Evolutionary conservation across 2,113 vertebrate genomes (phyloP).

Genomic region (Notarius lentiginosus): DNA sequence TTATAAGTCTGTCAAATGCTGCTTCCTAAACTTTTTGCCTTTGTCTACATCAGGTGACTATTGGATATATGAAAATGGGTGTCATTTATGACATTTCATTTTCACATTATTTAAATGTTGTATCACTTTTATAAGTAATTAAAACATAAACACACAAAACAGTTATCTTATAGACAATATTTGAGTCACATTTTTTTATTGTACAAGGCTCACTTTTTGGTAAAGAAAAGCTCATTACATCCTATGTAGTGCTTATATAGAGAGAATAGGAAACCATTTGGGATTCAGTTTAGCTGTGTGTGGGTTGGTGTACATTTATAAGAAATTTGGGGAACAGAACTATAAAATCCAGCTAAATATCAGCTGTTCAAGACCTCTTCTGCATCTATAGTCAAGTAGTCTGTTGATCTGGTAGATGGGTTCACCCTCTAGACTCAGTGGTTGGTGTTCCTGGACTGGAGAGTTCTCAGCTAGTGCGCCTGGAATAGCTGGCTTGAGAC

Average conservation of each 20-base stretch:
- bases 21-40: neutral
- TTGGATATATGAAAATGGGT: neutral
- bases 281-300: neutral
- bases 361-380: no score
- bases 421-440: no score
- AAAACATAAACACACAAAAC: neutral
- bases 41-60: neutral
- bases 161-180: neutral
- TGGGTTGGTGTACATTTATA: neutral
- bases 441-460: no score
- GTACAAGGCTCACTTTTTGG: neutral
- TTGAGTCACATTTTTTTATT: neutral
- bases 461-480: no score
- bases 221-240: neutral
- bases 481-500: no score
- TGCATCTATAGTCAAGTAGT: no score
- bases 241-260: neutral
- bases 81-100: neutral
- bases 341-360: no score
- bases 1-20: neutral
- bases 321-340: neutral
- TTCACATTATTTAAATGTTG: neutral
- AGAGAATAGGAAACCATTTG: neutral
- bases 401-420: no score
- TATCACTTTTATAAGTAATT: neutral